These are phyloP conservation scores for Anolis sagrei DNA, from an alignment of 2,113 vertebrate genomes.

Conservation along the genomic window DNA sequence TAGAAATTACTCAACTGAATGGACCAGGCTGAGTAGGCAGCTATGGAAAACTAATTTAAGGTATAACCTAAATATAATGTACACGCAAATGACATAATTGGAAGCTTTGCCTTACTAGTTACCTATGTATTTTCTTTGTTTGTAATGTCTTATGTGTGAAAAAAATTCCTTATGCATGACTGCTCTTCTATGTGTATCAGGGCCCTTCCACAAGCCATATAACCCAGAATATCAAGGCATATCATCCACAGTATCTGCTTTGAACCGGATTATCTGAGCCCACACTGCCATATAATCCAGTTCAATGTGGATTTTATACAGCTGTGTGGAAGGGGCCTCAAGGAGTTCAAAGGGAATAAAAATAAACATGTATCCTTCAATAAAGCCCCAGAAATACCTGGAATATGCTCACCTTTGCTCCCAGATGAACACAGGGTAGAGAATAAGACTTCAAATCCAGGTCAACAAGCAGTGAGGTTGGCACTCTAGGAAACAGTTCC, in stretches of 20 bases:
- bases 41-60: neutral
- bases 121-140: neutral
- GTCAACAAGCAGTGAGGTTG: constrained; percentile 73
- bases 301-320: too few species aligned
- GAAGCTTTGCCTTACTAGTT: neutral
- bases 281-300: too few species aligned
- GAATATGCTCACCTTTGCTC: constrained; percentile 70
- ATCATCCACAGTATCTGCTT: too few species aligned
- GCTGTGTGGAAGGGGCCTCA: neutral
- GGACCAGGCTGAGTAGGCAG: neutral
- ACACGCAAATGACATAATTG: neutral
- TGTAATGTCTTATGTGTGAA: neutral
- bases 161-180: neutral
- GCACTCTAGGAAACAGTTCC: constrained; percentile 76
- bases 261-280: too few species aligned
- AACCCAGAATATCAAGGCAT: too few species aligned
- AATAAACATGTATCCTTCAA: neutral
- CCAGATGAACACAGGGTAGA: constrained; percentile 79
- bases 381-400: neutral
- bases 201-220: too few species aligned
- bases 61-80: neutral
- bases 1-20: neutral
- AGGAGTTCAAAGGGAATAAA: neutral
- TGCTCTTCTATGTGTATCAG: neutral
- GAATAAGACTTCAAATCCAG: constrained; percentile 77